These are phyloP conservation scores for Drosophila trapezifrons DNA, from an alignment of 1,140 invertebrate genomes.

Conservation along the genomic window DNA sequence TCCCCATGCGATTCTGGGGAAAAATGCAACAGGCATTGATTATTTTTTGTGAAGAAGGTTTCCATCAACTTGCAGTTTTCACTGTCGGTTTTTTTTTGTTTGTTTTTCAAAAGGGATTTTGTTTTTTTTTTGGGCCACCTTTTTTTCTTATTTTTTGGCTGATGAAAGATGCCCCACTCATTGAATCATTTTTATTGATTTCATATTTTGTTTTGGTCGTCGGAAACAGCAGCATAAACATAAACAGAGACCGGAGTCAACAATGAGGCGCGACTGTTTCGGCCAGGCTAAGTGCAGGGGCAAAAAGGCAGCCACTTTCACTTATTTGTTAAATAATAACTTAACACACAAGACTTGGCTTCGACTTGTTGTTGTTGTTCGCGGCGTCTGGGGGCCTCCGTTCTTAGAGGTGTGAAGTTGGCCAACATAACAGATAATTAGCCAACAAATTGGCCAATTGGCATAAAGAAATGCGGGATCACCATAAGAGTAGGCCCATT, in stretches of 20 bases:
- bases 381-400: constrained; percentile 23
- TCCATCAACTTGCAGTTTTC: constrained; percentile 49
- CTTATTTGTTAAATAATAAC: constrained; percentile 83
- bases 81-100: constrained; percentile 30
- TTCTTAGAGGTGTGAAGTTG: constrained; percentile 55
- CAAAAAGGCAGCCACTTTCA: constrained; percentile 72
- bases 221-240: constrained; percentile 57
- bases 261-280: constrained; percentile 68
- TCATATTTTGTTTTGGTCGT: constrained; percentile 67
- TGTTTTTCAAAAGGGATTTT: constrained; percentile 31
- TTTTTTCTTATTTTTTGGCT: constrained; percentile 37
- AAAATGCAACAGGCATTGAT: constrained; percentile 45
- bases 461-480: constrained; percentile 34
- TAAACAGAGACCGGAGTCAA: constrained; percentile 68
- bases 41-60: constrained; percentile 23
- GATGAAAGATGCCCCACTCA: constrained; percentile 74
- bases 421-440: constrained; percentile 22
- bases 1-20: constrained; percentile 40
- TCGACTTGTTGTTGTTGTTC: no score
- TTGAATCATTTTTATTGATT: constrained; percentile 82
- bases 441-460: constrained; percentile 19
- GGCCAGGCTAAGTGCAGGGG: constrained; percentile 70
- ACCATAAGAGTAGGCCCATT: constrained; percentile 11
- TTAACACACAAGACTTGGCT: constrained; percentile 33
- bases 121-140: constrained; percentile 28